A percentile compares a stretch with the other conserved stretches of the same genome.
phyloP scores from a whole-genome alignment of 2,113 vertebrate species.

The Danio rerio region GRCz12tu NC_133191.1:13963001-13963500 shows the following conservation, averaged over 20 bases:
- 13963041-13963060: constrained; percentile 59
- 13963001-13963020: constrained; percentile 34
- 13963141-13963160: constrained; percentile 73
- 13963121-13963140: constrained; percentile 80
- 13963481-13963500: constrained; percentile 89
- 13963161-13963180: constrained; percentile 84
- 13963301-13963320: constrained; percentile 19
- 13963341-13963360: background rate
- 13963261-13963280: constrained; percentile 16
- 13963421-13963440: constrained; percentile 66
- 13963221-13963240: background rate
- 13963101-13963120: constrained; percentile 73
- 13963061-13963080: constrained; percentile 68
- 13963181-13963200: constrained; percentile 81
- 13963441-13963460: constrained; percentile 84
- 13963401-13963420: constrained; percentile 55
- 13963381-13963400: constrained; percentile 14
- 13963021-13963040: constrained; percentile 64
- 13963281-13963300: constrained; percentile 20
- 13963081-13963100: constrained; percentile 49
- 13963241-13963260: constrained; percentile 10
- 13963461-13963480: constrained; percentile 87
- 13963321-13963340: background rate
- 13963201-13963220: constrained; percentile 51
- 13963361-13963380: background rate